These are phyloP conservation scores for Scaptomyza pallida DNA, from an alignment of 1,140 invertebrate genomes.

Conservation along the genomic window DNA sequence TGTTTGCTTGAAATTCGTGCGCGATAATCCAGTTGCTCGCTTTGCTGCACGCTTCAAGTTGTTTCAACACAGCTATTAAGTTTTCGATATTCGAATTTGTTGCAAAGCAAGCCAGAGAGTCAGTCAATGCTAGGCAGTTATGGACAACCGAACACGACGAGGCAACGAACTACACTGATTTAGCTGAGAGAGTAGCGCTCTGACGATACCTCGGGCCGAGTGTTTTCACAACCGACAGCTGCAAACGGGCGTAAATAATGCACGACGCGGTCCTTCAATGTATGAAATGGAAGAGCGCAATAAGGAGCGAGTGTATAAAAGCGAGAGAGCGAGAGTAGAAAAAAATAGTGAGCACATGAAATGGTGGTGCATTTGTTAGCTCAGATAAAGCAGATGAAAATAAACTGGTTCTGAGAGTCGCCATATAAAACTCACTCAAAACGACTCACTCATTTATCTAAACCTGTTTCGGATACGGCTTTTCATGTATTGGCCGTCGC, in stretches of 20 bases:
- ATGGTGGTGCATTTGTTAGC: conserved; percentile 13
- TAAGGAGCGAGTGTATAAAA: conserved; percentile 84
- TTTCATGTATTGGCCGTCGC: conserved; percentile 10
- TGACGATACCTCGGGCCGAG: conserved; percentile 77
- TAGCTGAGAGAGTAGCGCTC: conserved; percentile 42
- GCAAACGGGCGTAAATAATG: conserved; percentile 59
- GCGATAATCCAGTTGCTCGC: conserved; percentile 83
- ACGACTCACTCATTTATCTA: conserved; percentile 67
- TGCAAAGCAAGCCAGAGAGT: conserved; percentile 18
- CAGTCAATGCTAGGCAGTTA: conserved; percentile 43
- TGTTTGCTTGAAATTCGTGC: conserved; percentile 68
- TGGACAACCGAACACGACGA: conserved; percentile 80
- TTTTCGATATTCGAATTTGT: conserved; percentile 61
- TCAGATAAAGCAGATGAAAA: conserved; percentile 42
- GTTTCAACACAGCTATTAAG: conserved; percentile 50
- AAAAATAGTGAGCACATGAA: neutral
- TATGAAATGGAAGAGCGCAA: conserved; percentile 28
- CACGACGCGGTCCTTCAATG: conserved; percentile 85
- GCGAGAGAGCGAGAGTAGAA: conserved; percentile 8
- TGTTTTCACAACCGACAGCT: conserved; percentile 39
- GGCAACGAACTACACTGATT: conserved; percentile 83
- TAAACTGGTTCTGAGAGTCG: conserved; percentile 20
- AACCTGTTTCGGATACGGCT: neutral
- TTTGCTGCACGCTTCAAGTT: conserved; percentile 82
- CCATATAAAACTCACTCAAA: conserved; percentile 48